Percentiles rank a stretch among this genome's conserved stretches.
These are phyloP conservation scores for Mycteria americana DNA, from an alignment of 2,797 vertebrate genomes.

Conservation along the genomic window DNA sequence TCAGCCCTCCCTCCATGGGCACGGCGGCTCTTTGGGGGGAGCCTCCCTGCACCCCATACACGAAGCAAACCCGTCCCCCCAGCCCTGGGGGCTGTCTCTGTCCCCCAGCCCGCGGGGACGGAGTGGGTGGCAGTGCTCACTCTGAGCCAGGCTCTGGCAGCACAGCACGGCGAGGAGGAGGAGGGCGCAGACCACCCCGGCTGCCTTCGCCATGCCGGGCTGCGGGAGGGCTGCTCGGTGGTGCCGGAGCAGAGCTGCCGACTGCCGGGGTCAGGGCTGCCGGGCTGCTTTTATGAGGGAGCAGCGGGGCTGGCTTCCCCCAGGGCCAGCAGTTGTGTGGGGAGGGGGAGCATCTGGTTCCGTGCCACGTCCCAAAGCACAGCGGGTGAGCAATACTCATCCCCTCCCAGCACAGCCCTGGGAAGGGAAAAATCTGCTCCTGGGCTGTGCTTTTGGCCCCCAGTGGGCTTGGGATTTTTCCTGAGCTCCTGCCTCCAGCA, in stretches of 20 bases:
- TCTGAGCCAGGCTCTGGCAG: constrained; percentile 8
- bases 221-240: neutral
- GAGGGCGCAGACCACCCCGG: neutral
- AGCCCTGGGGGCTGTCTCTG: neutral
- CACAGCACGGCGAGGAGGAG: neutral
- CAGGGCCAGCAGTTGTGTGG: neutral
- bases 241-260: neutral
- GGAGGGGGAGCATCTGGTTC: constrained; percentile 12
- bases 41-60: accelerated
- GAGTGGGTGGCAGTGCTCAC: neutral
- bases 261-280: neutral
- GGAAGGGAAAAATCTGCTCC: neutral
- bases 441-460: neutral
- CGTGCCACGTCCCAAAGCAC: constrained; percentile 37
- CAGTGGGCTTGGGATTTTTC: neutral
- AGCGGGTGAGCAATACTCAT: neutral
- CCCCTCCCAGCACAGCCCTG: neutral
- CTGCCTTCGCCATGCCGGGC: neutral
- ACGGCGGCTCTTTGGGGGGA: neutral
- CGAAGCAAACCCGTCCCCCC: accelerated
- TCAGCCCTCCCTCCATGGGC: neutral
- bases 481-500: accelerated
- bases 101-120: accelerated
- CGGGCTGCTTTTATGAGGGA: constrained; percentile 5
- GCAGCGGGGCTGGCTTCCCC: neutral